A percentile compares a stretch with the other conserved stretches of the same genome.
These are phyloP conservation scores for Periphyllus acericola DNA, from an alignment of 2,888 invertebrate species.

Conservation along the genomic window DNA sequence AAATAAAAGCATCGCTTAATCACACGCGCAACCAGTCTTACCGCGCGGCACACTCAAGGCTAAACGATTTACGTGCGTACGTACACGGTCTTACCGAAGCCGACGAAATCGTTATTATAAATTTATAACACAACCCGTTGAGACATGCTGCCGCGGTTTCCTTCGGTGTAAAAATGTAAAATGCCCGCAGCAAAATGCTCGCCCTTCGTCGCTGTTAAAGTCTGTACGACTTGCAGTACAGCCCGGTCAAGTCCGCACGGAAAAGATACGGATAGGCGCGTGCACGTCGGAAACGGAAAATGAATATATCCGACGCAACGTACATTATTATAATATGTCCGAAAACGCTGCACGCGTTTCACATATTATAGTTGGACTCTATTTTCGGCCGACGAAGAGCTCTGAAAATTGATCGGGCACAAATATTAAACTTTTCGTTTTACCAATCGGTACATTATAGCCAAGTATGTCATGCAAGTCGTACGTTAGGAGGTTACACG, in stretches of 20 bases:
- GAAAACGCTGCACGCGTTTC: too few relatives aligned
- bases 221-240: too few relatives aligned
- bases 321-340: too few relatives aligned
- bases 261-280: too few relatives aligned
- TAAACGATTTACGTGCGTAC: neutral
- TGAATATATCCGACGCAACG: neutral
- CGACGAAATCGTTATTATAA: neutral
- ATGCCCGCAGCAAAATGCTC: neutral
- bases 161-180: conserved; percentile 6
- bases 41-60: conserved; percentile 8
- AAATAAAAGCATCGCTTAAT: conserved; percentile 29
- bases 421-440: too few relatives aligned
- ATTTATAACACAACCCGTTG: neutral
- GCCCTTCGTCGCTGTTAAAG: neutral
- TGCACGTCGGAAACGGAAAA: neutral
- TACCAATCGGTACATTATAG: too few relatives aligned
- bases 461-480: too few relatives aligned
- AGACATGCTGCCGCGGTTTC: neutral
- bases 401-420: too few relatives aligned
- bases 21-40: conserved; percentile 1
- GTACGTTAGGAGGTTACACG: too few relatives aligned
- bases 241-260: neutral
- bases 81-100: neutral
- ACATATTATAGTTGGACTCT: too few relatives aligned
- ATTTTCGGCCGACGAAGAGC: too few relatives aligned